phyloP scores from a whole-genome alignment of 1,140 invertebrate genomes.

The Lucilia cuprina region DNA sequence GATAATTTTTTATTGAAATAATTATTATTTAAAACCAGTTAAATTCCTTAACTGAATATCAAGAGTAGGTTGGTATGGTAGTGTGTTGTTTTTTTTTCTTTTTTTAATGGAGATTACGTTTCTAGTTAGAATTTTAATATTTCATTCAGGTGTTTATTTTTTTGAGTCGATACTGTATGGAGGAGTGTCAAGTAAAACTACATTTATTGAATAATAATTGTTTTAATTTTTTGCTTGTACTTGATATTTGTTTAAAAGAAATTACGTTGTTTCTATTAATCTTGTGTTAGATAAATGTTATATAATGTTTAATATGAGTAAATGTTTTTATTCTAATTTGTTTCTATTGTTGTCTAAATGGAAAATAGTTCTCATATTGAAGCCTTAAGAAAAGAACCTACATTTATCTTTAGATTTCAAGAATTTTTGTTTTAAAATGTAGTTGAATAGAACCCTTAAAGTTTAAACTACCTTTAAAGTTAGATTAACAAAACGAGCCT shows the following conservation, averaged over 20 bases:
- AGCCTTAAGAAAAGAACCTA: too few relatives aligned
- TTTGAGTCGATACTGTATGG: background rate
- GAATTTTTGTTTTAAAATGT: too few relatives aligned
- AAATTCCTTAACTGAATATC: background rate
- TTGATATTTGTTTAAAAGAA: background rate
- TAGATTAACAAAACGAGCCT: too few relatives aligned
- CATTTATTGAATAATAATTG: conserved; percentile 22
- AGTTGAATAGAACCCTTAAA: too few relatives aligned
- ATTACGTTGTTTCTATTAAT: background rate
- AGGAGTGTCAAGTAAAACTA: conserved; percentile 32
- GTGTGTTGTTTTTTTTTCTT: background rate
- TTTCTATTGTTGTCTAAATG: too few relatives aligned
- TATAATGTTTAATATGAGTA: too few relatives aligned
- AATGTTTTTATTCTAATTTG: too few relatives aligned
- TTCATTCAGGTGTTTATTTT: conserved; percentile 1
- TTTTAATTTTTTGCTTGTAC: background rate
- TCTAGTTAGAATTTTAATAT: background rate
- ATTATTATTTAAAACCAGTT: background rate
- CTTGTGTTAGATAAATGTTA: too few relatives aligned
- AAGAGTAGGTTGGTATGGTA: background rate
- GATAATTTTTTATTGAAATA: background rate
- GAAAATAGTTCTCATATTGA: too few relatives aligned
- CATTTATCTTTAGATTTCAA: too few relatives aligned
- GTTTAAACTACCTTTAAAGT: too few relatives aligned
- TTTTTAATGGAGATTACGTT: background rate